A percentile compares a stretch with the other conserved stretches of the same genome.
Evolutionary conservation across 2,113 vertebrate genomes (phyloP).

Genomic region (Sorex fumeus): DNA sequence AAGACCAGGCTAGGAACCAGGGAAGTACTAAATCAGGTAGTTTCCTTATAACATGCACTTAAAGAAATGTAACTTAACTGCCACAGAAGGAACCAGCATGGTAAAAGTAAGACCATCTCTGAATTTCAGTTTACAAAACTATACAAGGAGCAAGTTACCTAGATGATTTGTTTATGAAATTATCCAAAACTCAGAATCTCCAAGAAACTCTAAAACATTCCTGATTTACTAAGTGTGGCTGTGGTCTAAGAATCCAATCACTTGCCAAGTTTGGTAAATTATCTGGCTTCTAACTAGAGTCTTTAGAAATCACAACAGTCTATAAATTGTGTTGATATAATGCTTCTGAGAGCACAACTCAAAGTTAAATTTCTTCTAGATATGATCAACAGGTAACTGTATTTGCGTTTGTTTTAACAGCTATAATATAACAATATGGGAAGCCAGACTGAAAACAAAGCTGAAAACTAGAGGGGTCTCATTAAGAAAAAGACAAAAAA

Average conservation of each 20-base stretch:
- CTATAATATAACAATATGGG: not conserved
- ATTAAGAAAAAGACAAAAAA: slow-evolving; percentile 45
- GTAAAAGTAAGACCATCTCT: not conserved
- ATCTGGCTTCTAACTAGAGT: not conserved
- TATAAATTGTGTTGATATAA: slow-evolving; percentile 31
- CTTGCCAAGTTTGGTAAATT: not conserved
- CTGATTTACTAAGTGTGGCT: not conserved
- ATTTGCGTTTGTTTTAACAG: slow-evolving; percentile 22
- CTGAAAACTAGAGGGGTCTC: slow-evolving; percentile 8
- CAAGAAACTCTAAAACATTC: not conserved
- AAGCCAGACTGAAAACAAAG: slow-evolving; percentile 26
- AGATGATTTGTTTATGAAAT: not conserved
- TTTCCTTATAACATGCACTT: too few species aligned
- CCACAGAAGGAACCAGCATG: too few species aligned
- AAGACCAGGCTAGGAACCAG: too few species aligned
- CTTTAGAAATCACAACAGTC: not conserved
- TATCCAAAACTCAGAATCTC: not conserved
- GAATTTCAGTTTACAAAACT: slow-evolving; percentile 20
- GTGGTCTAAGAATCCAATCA: not conserved
- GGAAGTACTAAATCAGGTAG: too few species aligned
- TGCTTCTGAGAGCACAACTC: slow-evolving; percentile 37
- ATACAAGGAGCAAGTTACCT: not conserved
- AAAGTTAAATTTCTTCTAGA: slow-evolving; percentile 27
- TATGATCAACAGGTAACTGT: not conserved
- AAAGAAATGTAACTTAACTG: too few species aligned